Evolutionary conservation across 2,113 vertebrate genomes (phyloP).

Genomic region (Antechinus flavipes): DNA sequence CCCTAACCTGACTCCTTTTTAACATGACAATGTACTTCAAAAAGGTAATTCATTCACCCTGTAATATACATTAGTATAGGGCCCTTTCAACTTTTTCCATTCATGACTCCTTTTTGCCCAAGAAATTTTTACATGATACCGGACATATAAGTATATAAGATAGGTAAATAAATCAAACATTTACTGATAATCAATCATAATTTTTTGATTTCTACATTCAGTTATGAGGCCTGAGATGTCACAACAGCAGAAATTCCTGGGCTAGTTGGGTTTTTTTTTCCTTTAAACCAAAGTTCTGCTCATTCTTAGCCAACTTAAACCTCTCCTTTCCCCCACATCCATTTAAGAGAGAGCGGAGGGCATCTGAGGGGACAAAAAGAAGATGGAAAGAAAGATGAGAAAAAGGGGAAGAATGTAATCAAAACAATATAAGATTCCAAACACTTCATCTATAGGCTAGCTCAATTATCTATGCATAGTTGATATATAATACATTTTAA

Average conservation of each 20-base stretch:
- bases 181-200: too few species aligned
- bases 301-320: neutral
- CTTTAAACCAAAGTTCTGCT: neutral
- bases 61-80: neutral
- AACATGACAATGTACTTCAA: slow-evolving; percentile 29
- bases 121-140: too few species aligned
- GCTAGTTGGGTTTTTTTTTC: neutral
- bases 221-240: neutral
- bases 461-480: neutral
- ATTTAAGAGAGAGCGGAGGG: neutral
- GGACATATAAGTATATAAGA: too few species aligned
- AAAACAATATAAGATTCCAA: neutral
- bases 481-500: neutral
- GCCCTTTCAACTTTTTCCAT: too few species aligned
- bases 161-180: too few species aligned
- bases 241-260: neutral
- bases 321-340: neutral
- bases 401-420: neutral
- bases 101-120: too few species aligned
- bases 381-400: neutral
- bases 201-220: too few species aligned
- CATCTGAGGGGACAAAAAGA: neutral
- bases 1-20: neutral
- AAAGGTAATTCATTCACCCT: neutral
- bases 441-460: neutral